Evolutionary conservation across 2,113 vertebrate genomes (phyloP), one percentile per base, ranked within the genome.

Genomic region (Nothocercus julius): DNA sequence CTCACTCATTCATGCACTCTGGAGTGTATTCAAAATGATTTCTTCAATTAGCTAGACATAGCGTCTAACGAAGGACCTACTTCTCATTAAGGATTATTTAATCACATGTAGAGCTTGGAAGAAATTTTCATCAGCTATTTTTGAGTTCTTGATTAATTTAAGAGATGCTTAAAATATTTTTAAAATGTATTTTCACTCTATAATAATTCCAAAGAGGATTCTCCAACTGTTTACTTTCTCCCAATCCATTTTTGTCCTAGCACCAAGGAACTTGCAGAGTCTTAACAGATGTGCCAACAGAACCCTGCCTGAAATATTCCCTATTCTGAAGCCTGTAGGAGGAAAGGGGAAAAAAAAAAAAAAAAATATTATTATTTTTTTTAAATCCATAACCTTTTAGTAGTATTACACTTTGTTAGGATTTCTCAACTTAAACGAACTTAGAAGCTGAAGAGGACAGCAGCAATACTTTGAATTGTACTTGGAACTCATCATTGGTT

Each of bases 1-100:
- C 85, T 96, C 4, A 13, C 91, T 97, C 93, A 92, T 93, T 97
- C 93, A 81, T 93, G 96, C 97, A 97, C 97, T 97, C 97, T 96
- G 89, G 94, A 97, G 95, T 84, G 54, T 42, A 79, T 86, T 95
- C 62, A 96, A 89, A 96, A 68, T 85, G 0, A 94, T 95, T 94
- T 93, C 85, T 84, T 95, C 92, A 95, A 86, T 93, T 95, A 96
- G 51, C 86, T 68, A 90, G 91, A 81, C 62, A 90, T 1, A 73
- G 83, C 21, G 27, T 87, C 88, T 96, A 96, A 94, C 74, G 10
- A 92, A 95, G 81, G 88, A 64, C 85, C 62, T 89, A 58, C 74
- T 95, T 90, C 93, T 92, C 77, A 85, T 93, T 95, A 97, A 94
- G 66, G 49, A 90, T 89, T 96, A 92, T 90, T 93, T 96, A 90